Percentiles rank a stretch among this genome's conserved stretches.
Conservation (phyloP, 2,113 vertebrate species). For the Oostethus manadensis region DNA sequence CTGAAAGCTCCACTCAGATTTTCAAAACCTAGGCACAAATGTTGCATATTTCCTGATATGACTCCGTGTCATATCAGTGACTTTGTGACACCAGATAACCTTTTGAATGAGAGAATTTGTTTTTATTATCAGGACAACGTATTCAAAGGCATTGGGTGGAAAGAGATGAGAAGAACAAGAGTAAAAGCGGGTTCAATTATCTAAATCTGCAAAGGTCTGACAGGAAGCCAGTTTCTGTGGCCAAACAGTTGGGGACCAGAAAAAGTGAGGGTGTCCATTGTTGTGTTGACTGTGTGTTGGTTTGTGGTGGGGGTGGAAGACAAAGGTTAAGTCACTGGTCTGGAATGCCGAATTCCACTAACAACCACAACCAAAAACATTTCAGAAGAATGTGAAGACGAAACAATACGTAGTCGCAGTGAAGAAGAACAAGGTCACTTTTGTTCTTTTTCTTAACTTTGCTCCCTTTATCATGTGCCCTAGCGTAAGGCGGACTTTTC, state of each 20-base stretch:
- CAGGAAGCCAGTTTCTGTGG: slow-evolving; percentile 57
- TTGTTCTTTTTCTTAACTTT: no score
- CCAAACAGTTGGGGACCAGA: slow-evolving; percentile 56
- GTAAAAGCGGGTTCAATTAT: slow-evolving; percentile 15
- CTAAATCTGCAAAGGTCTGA: slow-evolving; percentile 49
- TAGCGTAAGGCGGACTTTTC: no score
- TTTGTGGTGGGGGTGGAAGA: slow-evolving; percentile 27
- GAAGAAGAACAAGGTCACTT: no score
- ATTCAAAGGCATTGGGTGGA: slow-evolving; percentile 27
- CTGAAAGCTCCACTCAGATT: no score
- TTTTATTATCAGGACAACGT: slow-evolving; percentile 34
- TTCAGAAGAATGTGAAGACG: no score
- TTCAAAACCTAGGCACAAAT: no score
- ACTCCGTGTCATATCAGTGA: no score
- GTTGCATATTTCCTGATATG: no score
- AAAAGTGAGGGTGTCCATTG: background rate
- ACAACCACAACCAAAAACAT: background rate
- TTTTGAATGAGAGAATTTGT: background rate
- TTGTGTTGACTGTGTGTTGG: slow-evolving; percentile 18
- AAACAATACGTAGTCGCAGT: no score
- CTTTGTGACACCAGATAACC: no score
- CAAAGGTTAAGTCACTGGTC: slow-evolving; percentile 23
- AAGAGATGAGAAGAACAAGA: slow-evolving; percentile 28
- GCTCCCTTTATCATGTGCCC: no score
- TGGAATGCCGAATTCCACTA: slow-evolving; percentile 52